Evolutionary conservation across 2,888 invertebrate species (phyloP).

Genomic region (Tenthredo livida): DNA sequence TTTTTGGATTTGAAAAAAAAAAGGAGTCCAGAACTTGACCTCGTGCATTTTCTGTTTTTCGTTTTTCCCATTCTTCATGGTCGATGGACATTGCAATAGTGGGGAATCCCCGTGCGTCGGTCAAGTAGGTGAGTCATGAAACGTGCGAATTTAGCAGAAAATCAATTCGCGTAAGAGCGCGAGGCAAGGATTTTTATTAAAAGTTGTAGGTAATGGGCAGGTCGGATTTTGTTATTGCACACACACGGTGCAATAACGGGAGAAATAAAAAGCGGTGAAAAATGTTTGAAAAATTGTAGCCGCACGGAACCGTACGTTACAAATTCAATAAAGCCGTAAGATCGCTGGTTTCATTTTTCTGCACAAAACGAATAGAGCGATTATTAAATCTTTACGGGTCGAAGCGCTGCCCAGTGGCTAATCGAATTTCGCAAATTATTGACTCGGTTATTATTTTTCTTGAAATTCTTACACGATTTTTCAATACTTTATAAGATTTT

Average conservation of each 20-base stretch:
- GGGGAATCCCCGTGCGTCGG: neutral
- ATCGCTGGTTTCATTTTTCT: neutral
- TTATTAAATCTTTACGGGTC: neutral
- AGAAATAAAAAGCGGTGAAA: neutral
- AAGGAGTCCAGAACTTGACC: neutral
- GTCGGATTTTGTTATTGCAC: neutral
- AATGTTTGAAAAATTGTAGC: neutral
- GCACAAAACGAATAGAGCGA: neutral
- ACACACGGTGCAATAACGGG: constrained; percentile 17
- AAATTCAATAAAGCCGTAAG: neutral
- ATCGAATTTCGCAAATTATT: too few relatives aligned
- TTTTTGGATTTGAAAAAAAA: neutral
- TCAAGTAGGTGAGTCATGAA: neutral
- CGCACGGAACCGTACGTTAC: neutral
- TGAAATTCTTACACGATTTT: too few relatives aligned
- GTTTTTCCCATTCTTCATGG: neutral
- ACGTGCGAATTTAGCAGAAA: neutral
- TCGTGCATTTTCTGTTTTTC: too few relatives aligned
- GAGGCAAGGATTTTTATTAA: constrained; percentile 18
- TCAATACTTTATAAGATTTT: neutral
- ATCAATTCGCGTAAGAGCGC: constrained; percentile 3
- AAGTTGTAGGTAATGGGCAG: neutral
- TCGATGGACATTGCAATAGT: too few relatives aligned
- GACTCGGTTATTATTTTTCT: too few relatives aligned
- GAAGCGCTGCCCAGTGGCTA: too few relatives aligned